Base-by-base conservation (phyloP, 2,888 invertebrate genomes). In the Heliconius aoede region DNA sequence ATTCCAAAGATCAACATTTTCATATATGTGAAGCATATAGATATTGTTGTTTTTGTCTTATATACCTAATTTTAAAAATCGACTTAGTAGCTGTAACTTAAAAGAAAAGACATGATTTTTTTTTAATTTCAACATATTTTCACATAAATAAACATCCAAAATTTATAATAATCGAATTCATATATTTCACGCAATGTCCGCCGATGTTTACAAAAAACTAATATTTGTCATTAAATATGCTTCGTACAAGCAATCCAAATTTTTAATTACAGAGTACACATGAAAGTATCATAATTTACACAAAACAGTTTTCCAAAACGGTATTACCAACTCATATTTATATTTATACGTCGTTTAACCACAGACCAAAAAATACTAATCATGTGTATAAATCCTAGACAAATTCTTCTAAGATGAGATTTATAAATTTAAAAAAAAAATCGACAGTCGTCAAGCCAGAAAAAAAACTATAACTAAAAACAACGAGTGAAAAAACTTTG, bases 401-500 rank as follows among this genome's bases (percentile, higher is more conserved):
- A 73, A 46, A 36, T 60, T 71, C 51, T 51, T 60, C 72, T 26
- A 30, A 65, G 75, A 72, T 68, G 62, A 78, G 76, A 77, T 76
- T 79, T 81, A 80, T 80, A 76, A 78, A 81, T 80, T 82, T 83
- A 80, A 83, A 80, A 81, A 82, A 83, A n/a, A 83, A 81, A 83
- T 82, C 83, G 85, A 85, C 83, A 85, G 2, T 36, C 36, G n/a
- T n/a, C n/a, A n/a, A 85, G 84, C 84, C 85, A 84, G 83, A 80
- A 84, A 51, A 55, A 55, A 55, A n/a, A 86, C 86, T 86, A 87
- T 76, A 90, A 89, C 87, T 88, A 89, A 89, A 79, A 89, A 88
- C 88, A 91, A 91, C 88, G 86, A 87, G 84, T 86, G 86, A 87
- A 84, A 85, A 89, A 89, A 88, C 85, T 86, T 85, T 82, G 81